Conservation (phyloP, 2,888 invertebrate species). For the Ferdinandea cuprea region DNA sequence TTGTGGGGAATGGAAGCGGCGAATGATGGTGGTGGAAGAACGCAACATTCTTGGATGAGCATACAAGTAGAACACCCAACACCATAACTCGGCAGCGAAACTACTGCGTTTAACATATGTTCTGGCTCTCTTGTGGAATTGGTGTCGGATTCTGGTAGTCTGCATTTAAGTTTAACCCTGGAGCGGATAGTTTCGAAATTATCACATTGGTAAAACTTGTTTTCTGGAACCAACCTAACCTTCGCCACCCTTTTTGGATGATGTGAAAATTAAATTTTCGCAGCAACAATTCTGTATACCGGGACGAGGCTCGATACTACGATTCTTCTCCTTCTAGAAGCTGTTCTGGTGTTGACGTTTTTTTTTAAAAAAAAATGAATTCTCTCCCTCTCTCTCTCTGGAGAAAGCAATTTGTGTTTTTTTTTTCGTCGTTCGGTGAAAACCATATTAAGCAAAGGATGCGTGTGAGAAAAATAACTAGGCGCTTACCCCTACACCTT, state of each 20-base stretch:
- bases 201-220: slow-evolving; percentile 59
- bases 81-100: not conserved
- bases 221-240: slow-evolving; percentile 23
- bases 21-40: not conserved
- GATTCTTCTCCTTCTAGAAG: slow-evolving; percentile 8
- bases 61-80: slow-evolving; percentile 53
- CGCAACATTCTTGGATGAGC: slow-evolving; percentile 37
- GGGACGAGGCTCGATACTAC: slow-evolving; percentile 31
- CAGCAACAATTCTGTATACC: slow-evolving; percentile 42
- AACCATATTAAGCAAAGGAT: slow-evolving; percentile 43
- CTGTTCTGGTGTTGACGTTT: slow-evolving; percentile 59
- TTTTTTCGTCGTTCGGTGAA: slow-evolving; percentile 31
- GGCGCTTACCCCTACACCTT: slow-evolving; percentile 19
- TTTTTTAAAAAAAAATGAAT: not conserved
- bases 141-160: slow-evolving; percentile 51
- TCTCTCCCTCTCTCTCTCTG: slow-evolving; percentile 12
- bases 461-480: slow-evolving; percentile 21
- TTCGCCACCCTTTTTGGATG: slow-evolving; percentile 3
- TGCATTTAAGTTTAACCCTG: slow-evolving; percentile 33
- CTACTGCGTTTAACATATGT: slow-evolving; percentile 63
- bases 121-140: slow-evolving; percentile 51
- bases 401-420: slow-evolving; percentile 51
- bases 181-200: slow-evolving; percentile 55
- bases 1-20: too few species aligned
- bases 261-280: slow-evolving; percentile 68